Evolutionary conservation across 2,113 vertebrate genomes (phyloP).

Genomic region (Onychorhynchus coronatus): DNA sequence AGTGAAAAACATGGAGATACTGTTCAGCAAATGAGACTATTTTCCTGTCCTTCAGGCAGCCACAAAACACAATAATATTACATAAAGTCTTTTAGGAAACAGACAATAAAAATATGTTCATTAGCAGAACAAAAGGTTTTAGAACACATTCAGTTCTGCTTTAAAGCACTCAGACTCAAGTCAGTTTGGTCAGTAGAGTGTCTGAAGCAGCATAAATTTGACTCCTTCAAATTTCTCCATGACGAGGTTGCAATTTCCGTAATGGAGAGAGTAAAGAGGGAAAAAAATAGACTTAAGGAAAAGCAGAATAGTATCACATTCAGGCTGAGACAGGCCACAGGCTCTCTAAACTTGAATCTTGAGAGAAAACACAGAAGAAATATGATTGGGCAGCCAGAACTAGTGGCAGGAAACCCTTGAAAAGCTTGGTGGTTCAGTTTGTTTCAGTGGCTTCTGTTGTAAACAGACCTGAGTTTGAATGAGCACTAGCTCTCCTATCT

Average conservation of each 20-base stretch:
- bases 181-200: not conserved
- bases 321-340: not conserved
- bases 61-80: not conserved
- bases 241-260: not conserved
- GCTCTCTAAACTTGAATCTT: not conserved
- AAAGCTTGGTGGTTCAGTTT: not conserved
- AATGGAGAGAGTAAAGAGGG: not conserved
- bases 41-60: not conserved
- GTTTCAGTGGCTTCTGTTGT: not conserved
- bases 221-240: not conserved
- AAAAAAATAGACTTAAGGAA: not conserved
- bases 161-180: not conserved
- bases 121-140: slow-evolving; percentile 13
- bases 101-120: not conserved
- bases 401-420: not conserved
- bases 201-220: not conserved
- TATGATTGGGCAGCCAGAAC: not conserved
- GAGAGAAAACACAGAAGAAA: not conserved
- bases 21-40: not conserved
- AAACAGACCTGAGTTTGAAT: not conserved
- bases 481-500: not conserved
- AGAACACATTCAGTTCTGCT: not conserved
- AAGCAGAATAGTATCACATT: not conserved
- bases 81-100: not conserved
- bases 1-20: slow-evolving; percentile 34